Evolutionary conservation across 2,797 vertebrate species (phyloP), one percentile per base, ranked within the genome.

Genomic region (Poeciliopsis presidionis): DNA sequence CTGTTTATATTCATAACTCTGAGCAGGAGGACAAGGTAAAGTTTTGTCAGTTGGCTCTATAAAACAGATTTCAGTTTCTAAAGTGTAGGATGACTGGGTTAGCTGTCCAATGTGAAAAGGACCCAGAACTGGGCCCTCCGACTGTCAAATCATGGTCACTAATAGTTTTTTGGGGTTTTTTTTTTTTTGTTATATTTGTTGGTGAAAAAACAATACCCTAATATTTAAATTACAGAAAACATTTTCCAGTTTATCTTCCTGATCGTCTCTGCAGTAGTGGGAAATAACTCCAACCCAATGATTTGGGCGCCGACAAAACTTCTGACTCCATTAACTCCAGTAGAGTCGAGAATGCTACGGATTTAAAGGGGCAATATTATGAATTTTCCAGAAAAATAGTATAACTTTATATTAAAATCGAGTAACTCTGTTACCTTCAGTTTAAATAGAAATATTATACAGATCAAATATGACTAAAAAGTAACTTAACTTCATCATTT

Each of bases 11-110:
- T 76, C n/a, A 53, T 49, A 78, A 51, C 55, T 67, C 3, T 0
- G 1, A 72, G 72, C 13, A 55, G 67, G 61, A 77, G 33, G 51
- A 59, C 77, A 33, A 81, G 22, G 16, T 4, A 46, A 25, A 73
- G 25, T 46, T 7, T 39, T 14, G 18, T 18, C 36, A 36, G n/a
- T 49, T 45, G 22, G 9, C 8, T 67, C 22, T 67, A 41, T 22
- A 25, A 67, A 43, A 6, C 36, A 25, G 4, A 41, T 67, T 67
- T 67, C 36, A 41, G 9, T 22, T 18, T 41, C 20, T 22, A 25
- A 53, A 53, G 11, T 28, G 53, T 4, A n/a, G 25, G 12, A 28
- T 28, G 55, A 28, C 12, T 4, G 0, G n/a, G 55, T 59, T 12
- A 13, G n/a, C 30, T 59, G 55, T 59, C n/a, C 12, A 59, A 28